Evolutionary conservation across 2,888 invertebrate genomes (phyloP), one percentile per base, ranked within the genome.

Genomic region (Leuctra nigra): DNA sequence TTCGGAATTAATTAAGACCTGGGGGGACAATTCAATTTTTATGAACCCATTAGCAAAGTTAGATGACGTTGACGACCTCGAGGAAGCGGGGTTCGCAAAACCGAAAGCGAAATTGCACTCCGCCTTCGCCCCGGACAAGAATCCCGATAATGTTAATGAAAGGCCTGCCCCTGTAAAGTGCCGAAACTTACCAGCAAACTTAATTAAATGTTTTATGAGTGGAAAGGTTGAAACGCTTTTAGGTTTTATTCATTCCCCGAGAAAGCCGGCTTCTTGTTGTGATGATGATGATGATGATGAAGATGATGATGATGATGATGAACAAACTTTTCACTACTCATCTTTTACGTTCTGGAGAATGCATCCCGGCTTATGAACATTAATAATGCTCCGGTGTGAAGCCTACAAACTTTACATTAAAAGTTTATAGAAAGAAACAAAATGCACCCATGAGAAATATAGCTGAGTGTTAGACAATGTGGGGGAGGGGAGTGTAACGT

Each of bases 121-220:
- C n/a, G n/a, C n/a, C 29, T 29, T 29, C 11, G 6, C 6, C 29
- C 7, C 29, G 29, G 29, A 29, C 29, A 29, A 29, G 29, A 29
- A 29, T 29, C 11, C 6, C 11, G 29, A 29, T 29, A 29, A 29
- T 29, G 11, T 29, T 7, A 29, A 29, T 29, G 29, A 29, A 29
- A 11, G 29, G 7, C 29, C 29, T n/a, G n/a, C n/a, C n/a, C n/a
- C n/a, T n/a, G 11, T 29, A 6, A 29, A 29, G 29, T 7, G 29
- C 6, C 29, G 11, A 29, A 29, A 29, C 7, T 29, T 29, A 29
- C 6, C 29, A 7, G 29, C 29, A 11, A 29, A 48, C 20, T 50
- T 35, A 50, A 50, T 50, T 33, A 50, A 50, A 50, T 50, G 35
- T 50, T 50, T 50, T 35, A 29, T 50, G 50, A 33, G 35, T 23